Percentiles rank a stretch among this genome's conserved stretches.
These are phyloP conservation scores for Pachycephala philippinensis DNA, from an alignment of 2,113 vertebrate genomes.

Conservation along the genomic window DNA sequence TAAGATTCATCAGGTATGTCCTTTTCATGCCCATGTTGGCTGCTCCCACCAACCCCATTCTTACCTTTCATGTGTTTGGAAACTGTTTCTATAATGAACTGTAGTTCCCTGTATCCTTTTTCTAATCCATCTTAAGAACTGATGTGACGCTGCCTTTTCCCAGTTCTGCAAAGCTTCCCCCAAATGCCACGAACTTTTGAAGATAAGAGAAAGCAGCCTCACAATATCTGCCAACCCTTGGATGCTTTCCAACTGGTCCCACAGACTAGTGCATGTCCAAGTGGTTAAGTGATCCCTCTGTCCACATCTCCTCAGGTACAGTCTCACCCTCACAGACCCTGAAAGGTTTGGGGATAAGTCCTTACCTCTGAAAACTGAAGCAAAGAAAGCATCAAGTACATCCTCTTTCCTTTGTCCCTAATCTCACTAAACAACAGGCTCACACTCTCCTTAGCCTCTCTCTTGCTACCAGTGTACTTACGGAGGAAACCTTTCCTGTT, in stretches of 20 bases:
- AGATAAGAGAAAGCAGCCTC: neutral
- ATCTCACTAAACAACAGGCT: neutral
- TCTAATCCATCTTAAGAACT: neutral
- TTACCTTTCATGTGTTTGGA: neutral
- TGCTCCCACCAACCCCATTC: neutral
- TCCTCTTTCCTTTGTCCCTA: neutral
- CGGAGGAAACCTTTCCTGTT: accelerated
- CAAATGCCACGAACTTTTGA: neutral
- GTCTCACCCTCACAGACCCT: neutral
- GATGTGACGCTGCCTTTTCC: neutral
- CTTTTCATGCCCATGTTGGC: neutral
- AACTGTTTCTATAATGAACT: neutral
- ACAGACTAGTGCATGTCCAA: neutral
- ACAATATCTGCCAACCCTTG: neutral
- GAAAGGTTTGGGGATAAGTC: neutral
- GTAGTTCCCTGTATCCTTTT: neutral
- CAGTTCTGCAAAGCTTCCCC: neutral
- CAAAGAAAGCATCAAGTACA: neutral
- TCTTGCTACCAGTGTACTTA: neutral
- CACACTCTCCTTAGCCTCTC: neutral
- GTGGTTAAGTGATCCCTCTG: neutral
- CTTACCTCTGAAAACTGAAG: neutral
- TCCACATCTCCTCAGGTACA: neutral
- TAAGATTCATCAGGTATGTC: neutral
- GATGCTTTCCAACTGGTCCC: neutral